phyloP scores from a whole-genome alignment of 2,888 invertebrate genomes.

The Pycnomerus fuliginosus region DNA sequence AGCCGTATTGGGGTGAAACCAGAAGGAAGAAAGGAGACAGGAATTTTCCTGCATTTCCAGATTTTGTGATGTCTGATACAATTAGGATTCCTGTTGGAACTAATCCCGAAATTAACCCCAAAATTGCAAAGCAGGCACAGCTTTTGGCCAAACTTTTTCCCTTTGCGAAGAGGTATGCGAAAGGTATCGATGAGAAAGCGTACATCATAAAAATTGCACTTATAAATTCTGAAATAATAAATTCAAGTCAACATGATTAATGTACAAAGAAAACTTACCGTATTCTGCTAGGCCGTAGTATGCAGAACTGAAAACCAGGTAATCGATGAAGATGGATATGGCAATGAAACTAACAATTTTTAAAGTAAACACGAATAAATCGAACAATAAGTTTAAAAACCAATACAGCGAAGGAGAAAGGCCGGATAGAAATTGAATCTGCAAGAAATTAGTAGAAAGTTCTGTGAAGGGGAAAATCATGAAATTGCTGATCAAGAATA shows the following conservation, averaged over 20 bases:
- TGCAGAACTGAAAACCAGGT: no score
- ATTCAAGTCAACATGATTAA: no score
- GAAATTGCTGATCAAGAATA: slow-evolving; percentile 56
- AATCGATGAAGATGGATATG: no score
- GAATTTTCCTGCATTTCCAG: slow-evolving; percentile 33
- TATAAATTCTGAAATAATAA: no score
- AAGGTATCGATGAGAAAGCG: slow-evolving; percentile 63
- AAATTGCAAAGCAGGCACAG: slow-evolving; percentile 41
- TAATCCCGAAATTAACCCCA: slow-evolving; percentile 42
- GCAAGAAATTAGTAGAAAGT: slow-evolving; percentile 61
- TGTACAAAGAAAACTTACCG: no score
- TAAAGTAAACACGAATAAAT: slow-evolving; percentile 55
- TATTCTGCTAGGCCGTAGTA: no score
- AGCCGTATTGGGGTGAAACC: slow-evolving; percentile 44
- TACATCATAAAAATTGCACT: no score
- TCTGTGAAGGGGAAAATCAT: slow-evolving; percentile 65
- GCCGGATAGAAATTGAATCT: slow-evolving; percentile 68
- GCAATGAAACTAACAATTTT: no score
- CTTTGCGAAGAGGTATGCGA: slow-evolving; percentile 63
- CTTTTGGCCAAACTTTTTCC: slow-evolving; percentile 56
- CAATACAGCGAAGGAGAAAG: slow-evolving; percentile 60
- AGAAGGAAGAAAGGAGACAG: slow-evolving; percentile 35
- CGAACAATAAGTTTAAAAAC: slow-evolving; percentile 61
- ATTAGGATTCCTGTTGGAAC: slow-evolving; percentile 39
- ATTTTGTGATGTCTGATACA: slow-evolving; percentile 36